A percentile compares a stretch with the other conserved stretches of the same genome.
Evolutionary conservation across 2,797 vertebrate species (phyloP).

Genomic region (Allobates femoralis): DNA sequence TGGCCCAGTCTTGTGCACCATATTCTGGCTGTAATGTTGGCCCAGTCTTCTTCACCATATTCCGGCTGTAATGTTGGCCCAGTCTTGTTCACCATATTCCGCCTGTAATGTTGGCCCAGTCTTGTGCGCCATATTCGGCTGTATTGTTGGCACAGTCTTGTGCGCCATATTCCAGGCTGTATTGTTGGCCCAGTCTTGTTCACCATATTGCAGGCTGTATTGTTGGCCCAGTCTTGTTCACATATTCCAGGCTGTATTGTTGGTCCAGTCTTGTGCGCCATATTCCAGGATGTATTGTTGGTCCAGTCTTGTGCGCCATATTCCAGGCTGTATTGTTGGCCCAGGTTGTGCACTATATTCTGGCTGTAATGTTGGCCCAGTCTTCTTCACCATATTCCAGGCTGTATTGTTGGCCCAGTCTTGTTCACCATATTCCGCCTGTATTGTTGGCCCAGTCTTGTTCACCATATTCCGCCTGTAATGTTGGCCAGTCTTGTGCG

Average conservation of each 20-base stretch:
- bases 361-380: not conserved
- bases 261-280: not conserved
- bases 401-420: too few species aligned
- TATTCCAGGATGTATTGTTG: not conserved
- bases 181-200: not conserved
- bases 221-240: too few species aligned
- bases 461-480: not conserved
- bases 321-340: not conserved
- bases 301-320: not conserved
- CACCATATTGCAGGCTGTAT: not conserved
- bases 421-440: too few species aligned
- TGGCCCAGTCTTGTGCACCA: too few species aligned
- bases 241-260: too few species aligned
- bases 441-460: not conserved
- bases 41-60: not conserved
- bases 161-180: not conserved
- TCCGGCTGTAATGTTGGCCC: not conserved
- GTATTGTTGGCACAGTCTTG: not conserved
- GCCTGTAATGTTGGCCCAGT: too few species aligned
- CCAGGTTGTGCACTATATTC: too few species aligned
- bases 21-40: not conserved
- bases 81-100: not conserved
- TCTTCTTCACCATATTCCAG: not conserved
- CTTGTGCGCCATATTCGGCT: too few species aligned
- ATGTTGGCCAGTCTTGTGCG: not conserved